These are phyloP conservation scores for Phaetusa simplex DNA, from an alignment of 2,113 vertebrate species.

Conservation along the genomic window DNA sequence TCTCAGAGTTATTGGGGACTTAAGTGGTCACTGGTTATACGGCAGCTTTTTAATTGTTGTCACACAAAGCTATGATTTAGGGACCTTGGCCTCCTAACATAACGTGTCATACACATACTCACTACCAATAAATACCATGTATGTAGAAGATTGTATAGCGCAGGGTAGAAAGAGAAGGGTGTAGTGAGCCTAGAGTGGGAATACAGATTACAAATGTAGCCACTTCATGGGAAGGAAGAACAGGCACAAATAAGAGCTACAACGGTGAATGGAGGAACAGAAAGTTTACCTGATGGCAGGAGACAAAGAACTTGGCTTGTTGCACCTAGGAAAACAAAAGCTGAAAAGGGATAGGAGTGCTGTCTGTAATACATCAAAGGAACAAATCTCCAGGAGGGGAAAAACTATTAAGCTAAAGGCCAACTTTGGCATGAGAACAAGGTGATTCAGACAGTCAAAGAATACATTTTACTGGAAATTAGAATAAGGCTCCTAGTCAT, in stretches of 20 bases:
- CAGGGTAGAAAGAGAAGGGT: neutral
- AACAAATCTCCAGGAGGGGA: neutral
- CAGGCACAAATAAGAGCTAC: neutral
- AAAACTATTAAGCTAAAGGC: neutral
- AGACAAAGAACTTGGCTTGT: neutral
- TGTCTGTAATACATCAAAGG: neutral
- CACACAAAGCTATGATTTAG: neutral
- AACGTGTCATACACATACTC: neutral
- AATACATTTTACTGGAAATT: constrained; percentile 14
- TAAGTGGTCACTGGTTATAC: neutral
- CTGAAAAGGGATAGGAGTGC: neutral
- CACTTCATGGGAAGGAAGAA: neutral
- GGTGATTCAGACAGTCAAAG: neutral
- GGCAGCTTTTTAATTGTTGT: neutral
- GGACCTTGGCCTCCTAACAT: neutral
- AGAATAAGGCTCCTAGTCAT: neutral
- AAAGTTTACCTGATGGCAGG: neutral
- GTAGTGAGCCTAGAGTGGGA: neutral
- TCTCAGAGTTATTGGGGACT: neutral
- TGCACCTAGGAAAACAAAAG: constrained; percentile 2
- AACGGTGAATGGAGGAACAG: neutral
- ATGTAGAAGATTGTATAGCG: neutral
- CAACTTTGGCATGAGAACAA: constrained; percentile 16
- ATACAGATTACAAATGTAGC: neutral
- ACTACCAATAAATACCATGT: neutral